phyloP scores from a whole-genome alignment of 1,140 invertebrate genomes.

The Penaeus vannamei region DNA sequence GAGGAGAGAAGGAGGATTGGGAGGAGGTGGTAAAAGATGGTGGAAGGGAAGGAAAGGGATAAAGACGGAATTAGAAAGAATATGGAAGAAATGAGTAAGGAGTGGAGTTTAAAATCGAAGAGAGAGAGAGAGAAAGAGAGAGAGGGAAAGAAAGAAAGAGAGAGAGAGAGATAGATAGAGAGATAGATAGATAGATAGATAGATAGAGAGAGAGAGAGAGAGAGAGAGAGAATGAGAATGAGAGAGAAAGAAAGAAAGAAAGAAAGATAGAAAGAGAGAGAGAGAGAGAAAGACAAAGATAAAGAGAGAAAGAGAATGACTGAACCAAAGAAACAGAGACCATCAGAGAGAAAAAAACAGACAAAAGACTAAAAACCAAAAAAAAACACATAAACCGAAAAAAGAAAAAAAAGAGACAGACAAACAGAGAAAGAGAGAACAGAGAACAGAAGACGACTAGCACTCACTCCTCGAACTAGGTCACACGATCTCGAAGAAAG shows the following conservation, averaged over 20 bases:
- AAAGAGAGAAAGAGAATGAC: background rate
- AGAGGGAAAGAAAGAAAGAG: too few relatives aligned
- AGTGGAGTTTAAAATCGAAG: background rate
- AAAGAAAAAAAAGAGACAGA: background rate
- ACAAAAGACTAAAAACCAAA: background rate
- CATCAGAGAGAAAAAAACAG: background rate
- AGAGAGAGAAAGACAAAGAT: background rate
- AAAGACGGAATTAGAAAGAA: background rate
- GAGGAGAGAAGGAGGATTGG: background rate
- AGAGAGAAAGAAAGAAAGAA: background rate
- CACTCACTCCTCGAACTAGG: background rate
- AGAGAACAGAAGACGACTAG: background rate
- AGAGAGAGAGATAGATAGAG: too few relatives aligned
- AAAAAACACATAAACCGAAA: background rate
- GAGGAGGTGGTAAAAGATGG: background rate
- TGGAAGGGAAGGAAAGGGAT: background rate
- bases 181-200: too few relatives aligned
- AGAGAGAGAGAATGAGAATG: background rate
- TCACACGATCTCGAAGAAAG: background rate
- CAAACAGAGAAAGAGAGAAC: background rate
- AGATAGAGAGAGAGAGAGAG: too few relatives aligned
- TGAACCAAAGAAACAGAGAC: background rate
- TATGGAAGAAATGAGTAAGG: background rate
- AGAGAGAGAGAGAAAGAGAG: too few relatives aligned
- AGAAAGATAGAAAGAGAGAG: conserved; percentile 22